phyloP scores from a whole-genome alignment of 2,113 vertebrate species.

The Channa argus region DNA sequence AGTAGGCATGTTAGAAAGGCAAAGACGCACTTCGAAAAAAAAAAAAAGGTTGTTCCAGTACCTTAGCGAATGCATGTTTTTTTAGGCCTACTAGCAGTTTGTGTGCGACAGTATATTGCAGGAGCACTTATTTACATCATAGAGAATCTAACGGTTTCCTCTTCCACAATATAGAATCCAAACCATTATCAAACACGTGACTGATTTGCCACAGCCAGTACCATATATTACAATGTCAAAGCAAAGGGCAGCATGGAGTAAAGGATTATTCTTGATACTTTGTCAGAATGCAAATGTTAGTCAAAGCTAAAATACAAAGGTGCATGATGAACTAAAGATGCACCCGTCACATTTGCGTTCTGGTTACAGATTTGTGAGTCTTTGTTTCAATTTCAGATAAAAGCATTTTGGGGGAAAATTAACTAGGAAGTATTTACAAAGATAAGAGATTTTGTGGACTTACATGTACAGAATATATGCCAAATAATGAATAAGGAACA shows the following conservation, averaged over 20 bases:
- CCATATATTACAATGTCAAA: slow-evolving; percentile 54
- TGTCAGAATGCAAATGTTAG: slow-evolving; percentile 61
- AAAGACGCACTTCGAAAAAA: slow-evolving; percentile 8
- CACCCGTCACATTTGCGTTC: slow-evolving; percentile 41
- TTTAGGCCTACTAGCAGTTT: slow-evolving; percentile 35
- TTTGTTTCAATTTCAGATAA: slow-evolving; percentile 37
- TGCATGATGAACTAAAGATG: slow-evolving; percentile 28
- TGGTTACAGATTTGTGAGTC: slow-evolving; percentile 37
- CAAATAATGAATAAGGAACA: slow-evolving; percentile 71
- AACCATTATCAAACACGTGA: slow-evolving; percentile 39
- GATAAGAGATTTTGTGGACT: slow-evolving; percentile 47
- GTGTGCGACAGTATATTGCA: slow-evolving; percentile 50
- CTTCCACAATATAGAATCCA: slow-evolving; percentile 57
- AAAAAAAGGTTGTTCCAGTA: slow-evolving; percentile 23
- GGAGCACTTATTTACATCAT: slow-evolving; percentile 70
- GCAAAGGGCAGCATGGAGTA: slow-evolving; percentile 39
- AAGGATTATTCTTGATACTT: slow-evolving; percentile 23
- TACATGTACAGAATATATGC: slow-evolving; percentile 61
- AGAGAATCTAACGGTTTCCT: slow-evolving; percentile 44
- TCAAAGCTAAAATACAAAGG: slow-evolving; percentile 64
- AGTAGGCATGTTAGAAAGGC: slow-evolving; percentile 28
- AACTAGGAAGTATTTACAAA: slow-evolving; percentile 75
- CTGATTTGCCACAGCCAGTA: slow-evolving; percentile 24
- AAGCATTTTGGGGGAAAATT: slow-evolving; percentile 37
- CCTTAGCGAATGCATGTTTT: slow-evolving; percentile 36